Conservation (phyloP, 2,888 invertebrate species). For the Ectemnius lituratus region DNA sequence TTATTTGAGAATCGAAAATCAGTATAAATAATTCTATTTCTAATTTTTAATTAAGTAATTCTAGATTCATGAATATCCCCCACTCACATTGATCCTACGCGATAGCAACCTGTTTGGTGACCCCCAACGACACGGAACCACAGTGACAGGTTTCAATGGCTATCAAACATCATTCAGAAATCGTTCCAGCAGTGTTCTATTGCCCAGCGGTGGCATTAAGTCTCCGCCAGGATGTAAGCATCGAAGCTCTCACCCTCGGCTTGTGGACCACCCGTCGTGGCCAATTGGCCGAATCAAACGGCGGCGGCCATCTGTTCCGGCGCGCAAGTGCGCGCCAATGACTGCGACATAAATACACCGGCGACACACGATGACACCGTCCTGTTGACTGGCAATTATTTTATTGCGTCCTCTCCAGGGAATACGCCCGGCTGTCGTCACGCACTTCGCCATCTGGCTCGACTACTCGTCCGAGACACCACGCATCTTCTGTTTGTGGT, state of each 20-base stretch:
- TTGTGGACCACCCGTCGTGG: constrained; percentile 57
- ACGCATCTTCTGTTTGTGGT: too few species aligned
- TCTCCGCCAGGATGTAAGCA: constrained; percentile 18
- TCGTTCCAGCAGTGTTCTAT: neutral
- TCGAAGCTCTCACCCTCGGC: constrained; percentile 31
- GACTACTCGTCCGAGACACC: neutral
- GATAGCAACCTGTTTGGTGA: neutral
- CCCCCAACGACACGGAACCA: neutral
- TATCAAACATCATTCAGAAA: neutral
- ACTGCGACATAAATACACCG: neutral
- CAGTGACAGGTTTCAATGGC: neutral
- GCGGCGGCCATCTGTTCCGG: constrained; percentile 24
- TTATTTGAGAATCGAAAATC: too few species aligned
- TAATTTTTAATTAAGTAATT: too few species aligned
- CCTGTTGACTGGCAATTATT: constrained; percentile 1
- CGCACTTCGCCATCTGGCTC: neutral
- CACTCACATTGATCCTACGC: neutral
- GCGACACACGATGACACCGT: neutral
- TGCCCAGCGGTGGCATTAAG: too few species aligned
- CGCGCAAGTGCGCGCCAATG: neutral
- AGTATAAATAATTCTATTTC: too few species aligned
- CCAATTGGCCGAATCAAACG: constrained; percentile 55
- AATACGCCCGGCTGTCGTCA: constrained; percentile 2
- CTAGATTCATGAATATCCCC: too few species aligned
- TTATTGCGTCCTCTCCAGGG: neutral